These are phyloP conservation scores for Reinhardtius hippoglossoides DNA, from an alignment of 2,113 vertebrate species.

Conservation along the genomic window DNA sequence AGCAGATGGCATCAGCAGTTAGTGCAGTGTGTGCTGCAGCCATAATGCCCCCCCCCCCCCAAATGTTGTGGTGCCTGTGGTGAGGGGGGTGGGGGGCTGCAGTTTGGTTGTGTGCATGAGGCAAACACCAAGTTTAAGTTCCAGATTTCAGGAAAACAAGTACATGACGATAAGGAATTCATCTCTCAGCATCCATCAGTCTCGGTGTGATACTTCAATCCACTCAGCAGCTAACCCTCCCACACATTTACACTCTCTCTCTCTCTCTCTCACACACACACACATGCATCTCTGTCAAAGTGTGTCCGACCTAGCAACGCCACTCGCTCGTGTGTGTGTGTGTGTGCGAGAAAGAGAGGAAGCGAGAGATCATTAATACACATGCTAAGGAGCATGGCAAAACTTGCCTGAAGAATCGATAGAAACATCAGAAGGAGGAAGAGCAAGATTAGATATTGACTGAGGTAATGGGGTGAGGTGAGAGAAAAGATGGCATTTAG, in stretches of 20 bases:
- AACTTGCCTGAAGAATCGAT: slow-evolving; percentile 64
- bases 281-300: slow-evolving; percentile 27
- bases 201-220: slow-evolving; percentile 18
- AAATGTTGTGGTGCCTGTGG: no score
- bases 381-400: slow-evolving; percentile 57
- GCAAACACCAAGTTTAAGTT: background rate
- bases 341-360: background rate
- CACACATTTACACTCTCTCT: slow-evolving; percentile 25
- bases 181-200: slow-evolving; percentile 14
- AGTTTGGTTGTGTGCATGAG: background rate
- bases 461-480: slow-evolving; percentile 65
- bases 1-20: slow-evolving; percentile 81
- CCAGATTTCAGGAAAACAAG: background rate
- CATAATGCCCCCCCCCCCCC: slow-evolving; percentile 11
- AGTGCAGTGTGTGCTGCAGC: slow-evolving; percentile 41
- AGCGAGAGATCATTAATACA: slow-evolving; percentile 54
- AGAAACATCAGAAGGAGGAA: slow-evolving; percentile 63
- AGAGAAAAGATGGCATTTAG: slow-evolving; percentile 43
- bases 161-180: background rate
- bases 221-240: slow-evolving; percentile 21
- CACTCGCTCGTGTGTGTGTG: slow-evolving; percentile 22
- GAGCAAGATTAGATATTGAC: slow-evolving; percentile 73
- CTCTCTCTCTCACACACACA: background rate
- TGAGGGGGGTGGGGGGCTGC: background rate
- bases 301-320: slow-evolving; percentile 19